phyloP scores from a whole-genome alignment of 2,888 invertebrate species.

The Pheosia tremula region DNA sequence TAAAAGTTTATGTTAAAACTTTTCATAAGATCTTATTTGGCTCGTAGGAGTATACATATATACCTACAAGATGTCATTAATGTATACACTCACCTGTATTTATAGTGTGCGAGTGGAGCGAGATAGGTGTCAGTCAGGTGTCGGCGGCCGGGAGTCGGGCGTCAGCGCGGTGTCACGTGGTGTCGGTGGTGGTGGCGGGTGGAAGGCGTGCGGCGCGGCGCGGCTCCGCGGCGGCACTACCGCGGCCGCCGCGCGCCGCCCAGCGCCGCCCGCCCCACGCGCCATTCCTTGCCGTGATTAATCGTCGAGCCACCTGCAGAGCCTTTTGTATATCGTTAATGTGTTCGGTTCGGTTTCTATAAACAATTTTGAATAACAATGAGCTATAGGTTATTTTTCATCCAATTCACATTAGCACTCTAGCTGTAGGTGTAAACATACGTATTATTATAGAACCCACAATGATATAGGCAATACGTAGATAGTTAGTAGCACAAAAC shows the following conservation, averaged over 20 bases:
- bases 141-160: constrained; percentile 33
- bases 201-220: constrained; percentile 67
- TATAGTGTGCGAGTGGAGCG: constrained; percentile 11
- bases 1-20: not conserved
- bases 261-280: constrained; percentile 43
- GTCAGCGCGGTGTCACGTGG: constrained; percentile 30
- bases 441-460: constrained; percentile 7
- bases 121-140: constrained; percentile 24
- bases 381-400: constrained; percentile 38
- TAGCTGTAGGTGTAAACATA: constrained; percentile 11
- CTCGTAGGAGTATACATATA: not conserved
- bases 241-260: constrained; percentile 57
- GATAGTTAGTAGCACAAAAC: not conserved
- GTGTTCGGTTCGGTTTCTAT: constrained; percentile 58
- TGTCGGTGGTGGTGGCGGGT: constrained; percentile 47
- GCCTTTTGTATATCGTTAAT: constrained; percentile 72
- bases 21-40: constrained; percentile 5
- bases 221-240: constrained; percentile 74
- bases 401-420: constrained; percentile 40
- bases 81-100: constrained; percentile 25
- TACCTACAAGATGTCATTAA: constrained; percentile 6
- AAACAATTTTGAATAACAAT: constrained; percentile 61
- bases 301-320: constrained; percentile 81
- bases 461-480: not conserved
- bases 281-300: constrained; percentile 76